Evolutionary conservation across 2,113 vertebrate genomes (phyloP).

Genomic region (Pardalotus punctatus): DNA sequence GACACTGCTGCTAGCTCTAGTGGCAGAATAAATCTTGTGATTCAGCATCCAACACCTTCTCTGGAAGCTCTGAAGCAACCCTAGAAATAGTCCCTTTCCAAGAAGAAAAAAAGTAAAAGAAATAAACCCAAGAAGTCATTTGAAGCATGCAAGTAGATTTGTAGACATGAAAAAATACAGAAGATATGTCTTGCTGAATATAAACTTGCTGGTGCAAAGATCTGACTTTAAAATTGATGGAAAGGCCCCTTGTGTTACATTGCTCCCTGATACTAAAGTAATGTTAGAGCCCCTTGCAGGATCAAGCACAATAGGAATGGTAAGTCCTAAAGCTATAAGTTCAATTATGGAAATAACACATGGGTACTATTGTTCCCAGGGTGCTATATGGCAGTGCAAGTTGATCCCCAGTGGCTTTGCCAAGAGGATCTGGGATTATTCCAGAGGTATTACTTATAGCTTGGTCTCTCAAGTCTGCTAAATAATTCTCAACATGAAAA

Average conservation of each 20-base stretch:
- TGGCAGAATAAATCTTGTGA: conserved; percentile 42
- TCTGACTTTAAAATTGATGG: neutral
- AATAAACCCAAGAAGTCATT: neutral
- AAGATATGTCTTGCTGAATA: neutral
- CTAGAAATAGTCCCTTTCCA: neutral
- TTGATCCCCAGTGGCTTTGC: neutral
- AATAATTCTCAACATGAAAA: neutral
- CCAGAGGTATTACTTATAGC: neutral
- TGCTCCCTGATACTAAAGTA: neutral
- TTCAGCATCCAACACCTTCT: conserved; percentile 48
- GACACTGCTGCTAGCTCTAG: neutral
- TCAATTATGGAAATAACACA: neutral
- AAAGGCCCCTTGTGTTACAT: conserved; percentile 13
- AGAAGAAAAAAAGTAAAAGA: neutral
- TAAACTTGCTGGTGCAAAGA: neutral
- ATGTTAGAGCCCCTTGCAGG: neutral
- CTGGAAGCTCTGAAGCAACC: neutral
- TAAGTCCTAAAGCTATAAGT: neutral
- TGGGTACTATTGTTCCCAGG: neutral
- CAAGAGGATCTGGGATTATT: conserved; percentile 26
- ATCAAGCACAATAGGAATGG: neutral
- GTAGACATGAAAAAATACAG: neutral
- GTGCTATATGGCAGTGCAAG: neutral
- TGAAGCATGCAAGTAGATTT: neutral
- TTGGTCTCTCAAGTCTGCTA: conserved; percentile 5